Base-by-base conservation (phyloP, 2,113 vertebrate species). In the Oplegnathus fasciatus region DNA sequence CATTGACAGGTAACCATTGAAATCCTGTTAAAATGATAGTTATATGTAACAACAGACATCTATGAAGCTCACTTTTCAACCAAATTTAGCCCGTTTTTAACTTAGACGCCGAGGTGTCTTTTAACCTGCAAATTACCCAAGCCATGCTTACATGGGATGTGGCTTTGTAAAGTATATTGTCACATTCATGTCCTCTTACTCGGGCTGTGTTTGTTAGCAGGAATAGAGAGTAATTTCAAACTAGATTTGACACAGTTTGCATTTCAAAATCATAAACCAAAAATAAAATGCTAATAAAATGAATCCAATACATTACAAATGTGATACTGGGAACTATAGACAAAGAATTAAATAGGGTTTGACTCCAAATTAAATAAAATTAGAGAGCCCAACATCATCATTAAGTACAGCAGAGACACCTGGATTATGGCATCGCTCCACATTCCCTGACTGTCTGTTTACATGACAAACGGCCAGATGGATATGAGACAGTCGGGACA, bases 401-500 rank as follows among this genome's bases (percentile, higher is more conserved):
- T 72, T 2, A 37, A 32, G n/a, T 46, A 72, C 60, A 46, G 18
- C 24, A 65, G 37, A 60, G 32, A 62, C 66, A 66, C 26, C 6
- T 48, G 44, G 55, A 20, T 17, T 6, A 34, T 48, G 62, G 57
- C 34, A 60, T 61, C 26, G 6, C 66, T 66, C 42, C 57, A 58
- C 57, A 69, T 78, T 62, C 73, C 22, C 24, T 57, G 20, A 75
- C 62, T 55, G 30, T 20, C 62, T 70, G 77, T 84, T 80, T 69
- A 69, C 64, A 80, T 77, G 78, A 83, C 46, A 67, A 75, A 71
- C 6, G 68, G 32, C 82, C 62, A 86, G 67, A 80, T 67, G 69
- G 61, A 79, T 50, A 17, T 30, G 17, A 84, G 57, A 78, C 74
- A 46, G 76, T 68, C 42, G n/a, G 71, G 82, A 83, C 50, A 34